A percentile compares a stretch with the other conserved stretches of the same genome.
These are phyloP conservation scores for Eurytoma californica DNA, from an alignment of 2,888 invertebrate species.

Conservation along the genomic window DNA sequence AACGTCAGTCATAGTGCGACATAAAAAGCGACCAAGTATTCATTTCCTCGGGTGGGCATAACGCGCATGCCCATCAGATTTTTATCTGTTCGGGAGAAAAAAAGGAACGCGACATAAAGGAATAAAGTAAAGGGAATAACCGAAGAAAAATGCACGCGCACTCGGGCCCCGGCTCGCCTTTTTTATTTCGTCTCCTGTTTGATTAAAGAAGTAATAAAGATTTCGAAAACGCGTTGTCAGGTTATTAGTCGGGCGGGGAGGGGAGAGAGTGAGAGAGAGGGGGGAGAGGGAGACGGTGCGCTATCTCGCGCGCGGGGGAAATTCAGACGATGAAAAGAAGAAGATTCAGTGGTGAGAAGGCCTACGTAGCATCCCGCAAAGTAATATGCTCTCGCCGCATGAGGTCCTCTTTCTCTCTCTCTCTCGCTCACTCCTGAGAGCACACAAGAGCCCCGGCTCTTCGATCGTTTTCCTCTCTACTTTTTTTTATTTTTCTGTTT, in stretches of 20 bases:
- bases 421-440: constrained; percentile 47
- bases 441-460: not conserved
- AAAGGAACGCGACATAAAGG: not conserved
- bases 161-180: not conserved
- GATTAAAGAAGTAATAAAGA: constrained; percentile 40
- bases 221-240: constrained; percentile 44
- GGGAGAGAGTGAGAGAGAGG: too few species aligned
- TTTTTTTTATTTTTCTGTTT: constrained; percentile 31
- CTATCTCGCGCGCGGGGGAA: constrained; percentile 32
- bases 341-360: constrained; percentile 57
- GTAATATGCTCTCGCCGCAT: constrained; percentile 71
- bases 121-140: not conserved
- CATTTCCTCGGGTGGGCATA: not conserved
- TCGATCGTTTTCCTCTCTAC: constrained; percentile 46
- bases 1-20: constrained; percentile 16
- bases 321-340: constrained; percentile 47
- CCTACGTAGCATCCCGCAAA: constrained; percentile 68
- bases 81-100: constrained; percentile 1
- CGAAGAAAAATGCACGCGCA: not conserved
- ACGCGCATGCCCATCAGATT: constrained; percentile 12
- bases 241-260: constrained; percentile 20
- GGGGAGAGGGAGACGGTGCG: constrained; percentile 10
- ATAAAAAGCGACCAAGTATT: constrained; percentile 32
- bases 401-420: constrained; percentile 64
- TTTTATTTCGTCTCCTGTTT: constrained; percentile 33